These are phyloP conservation scores for Idaea biselata DNA, from an alignment of 2,888 invertebrate genomes.

Conservation along the genomic window DNA sequence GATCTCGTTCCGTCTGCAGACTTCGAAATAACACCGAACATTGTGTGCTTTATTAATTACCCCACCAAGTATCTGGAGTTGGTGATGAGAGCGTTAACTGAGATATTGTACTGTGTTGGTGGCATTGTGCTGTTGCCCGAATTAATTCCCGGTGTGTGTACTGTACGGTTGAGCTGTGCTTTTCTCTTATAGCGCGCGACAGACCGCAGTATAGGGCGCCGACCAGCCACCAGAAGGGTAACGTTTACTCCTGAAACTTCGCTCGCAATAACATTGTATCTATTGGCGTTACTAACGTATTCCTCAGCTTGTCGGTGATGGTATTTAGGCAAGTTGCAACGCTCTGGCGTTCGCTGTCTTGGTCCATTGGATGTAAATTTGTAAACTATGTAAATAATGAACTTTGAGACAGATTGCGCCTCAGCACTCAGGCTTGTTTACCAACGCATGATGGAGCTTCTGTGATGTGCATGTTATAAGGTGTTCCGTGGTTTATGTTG, in stretches of 20 bases:
- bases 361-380: constrained; percentile 24
- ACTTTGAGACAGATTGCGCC: constrained; percentile 52
- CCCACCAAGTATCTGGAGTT: constrained; percentile 12
- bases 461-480: constrained; percentile 21
- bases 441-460: background rate
- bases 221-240: constrained; percentile 75
- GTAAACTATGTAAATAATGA: constrained; percentile 33
- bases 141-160: constrained; percentile 52
- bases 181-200: constrained; percentile 74
- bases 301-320: constrained; percentile 59
- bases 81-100: constrained; percentile 19
- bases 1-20: constrained; percentile 13
- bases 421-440: constrained; percentile 21
- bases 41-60: constrained; percentile 30
- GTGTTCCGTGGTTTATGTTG: constrained; percentile 25
- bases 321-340: constrained; percentile 67
- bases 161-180: constrained; percentile 70
- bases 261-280: constrained; percentile 56
- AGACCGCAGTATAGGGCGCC: constrained; percentile 69
- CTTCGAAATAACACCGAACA: constrained; percentile 12
- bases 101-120: constrained; percentile 28
- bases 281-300: constrained; percentile 64
- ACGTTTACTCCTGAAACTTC: constrained; percentile 58
- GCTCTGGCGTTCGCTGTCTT: constrained; percentile 63
- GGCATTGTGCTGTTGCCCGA: constrained; percentile 29